Evolutionary conservation across 2,797 vertebrate genomes (phyloP), one percentile per base, ranked within the genome.

Genomic region (Sebastes cheni): DNA sequence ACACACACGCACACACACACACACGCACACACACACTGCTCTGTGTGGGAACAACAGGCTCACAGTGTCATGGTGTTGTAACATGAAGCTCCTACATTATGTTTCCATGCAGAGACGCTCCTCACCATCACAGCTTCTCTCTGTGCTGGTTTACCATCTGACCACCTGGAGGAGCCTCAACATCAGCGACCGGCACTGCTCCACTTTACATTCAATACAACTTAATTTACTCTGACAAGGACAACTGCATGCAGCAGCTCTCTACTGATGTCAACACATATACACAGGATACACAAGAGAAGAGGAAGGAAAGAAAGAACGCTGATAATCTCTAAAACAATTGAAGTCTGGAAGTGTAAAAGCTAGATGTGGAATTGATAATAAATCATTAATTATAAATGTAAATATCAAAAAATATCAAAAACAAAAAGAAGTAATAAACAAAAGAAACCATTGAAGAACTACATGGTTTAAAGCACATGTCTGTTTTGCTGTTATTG

Each of bases 21-120:
- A 67, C 42, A 1, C 50, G 11, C 50, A 39, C 29, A 62, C 75
- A 58, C 58, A 64, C 56, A 30, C 58, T 3, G 13, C 80, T 79
- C 82, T 90, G 89, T 89, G 94, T 94, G 91, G 94, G 92, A 95
- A 95, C 91, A 95, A 95, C 73, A 56, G 78, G 76, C 79, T 88
- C 86, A 85, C 80, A 93, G 92, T 92, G 83, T 83, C 79, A 82
- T 82, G 79, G 85, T 86, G 84, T 86, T 73, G 83, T 83, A 39
- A 14, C 12, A 91, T 85, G 86, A 84, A 88, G 84, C 85, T 84
- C 79, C 73, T 77, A 81, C 87, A 85, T 93, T 90, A 91, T 90
- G 90, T 86, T 65, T 80, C 56, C 78, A 79, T 77, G 86, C 84
- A 88, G 67, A 84, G 67, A 75, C 58, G 32, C 55, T 82, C 46